Base-by-base conservation (phyloP, 2,797 vertebrate species). In the Sphenodon punctatus region DNA sequence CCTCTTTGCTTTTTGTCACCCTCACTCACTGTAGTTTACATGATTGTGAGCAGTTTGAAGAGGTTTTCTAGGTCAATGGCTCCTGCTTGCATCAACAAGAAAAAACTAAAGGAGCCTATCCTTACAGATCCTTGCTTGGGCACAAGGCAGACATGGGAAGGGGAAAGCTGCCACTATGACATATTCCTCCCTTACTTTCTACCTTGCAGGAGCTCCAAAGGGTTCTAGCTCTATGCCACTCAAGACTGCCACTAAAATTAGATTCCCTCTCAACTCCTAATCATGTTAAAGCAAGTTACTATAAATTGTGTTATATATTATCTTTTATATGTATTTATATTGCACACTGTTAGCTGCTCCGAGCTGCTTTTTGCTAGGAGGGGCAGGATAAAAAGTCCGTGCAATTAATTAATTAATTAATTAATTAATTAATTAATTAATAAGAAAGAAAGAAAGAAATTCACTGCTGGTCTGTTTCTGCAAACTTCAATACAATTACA, bases 151-250 rank as follows among this genome's bases (percentile, higher is more conserved):
- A 4, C 12, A 71, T 65, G 19, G 13, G 58, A 76, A 55, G 22
- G 6, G 7, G 48, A 75, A 6, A 1, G 0, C 0, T 38, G 4
- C 39, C 14, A 41, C 41, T 53, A 55, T 17, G 27, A 53, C 6
- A 32, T 10, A 55, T 55, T 55, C 17, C 32, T 19, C 32, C 53
- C 55, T 55, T 55, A 11, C 27, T 27, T 19, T 5, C 51, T 27
- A 17, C 8, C 51, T 5, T 13, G 8, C 8, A 55, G 4, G 17
- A 55, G 17, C 2, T 2, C 16, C 55, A 17, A 55, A 30, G 9
- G 27, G 27, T 55, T 55, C 27, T 30, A 55, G 10, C 27, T 32
- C 10, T 30, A 20, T 55, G n/a, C n/a, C n/a, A n/a, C n/a, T n/a
- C n/a, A n/a, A n/a, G n/a, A n/a, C n/a, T n/a, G n/a, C n/a, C n/a